These are phyloP conservation scores for Borostomias antarcticus DNA, from an alignment of 2,797 vertebrate species.

Conservation along the genomic window DNA sequence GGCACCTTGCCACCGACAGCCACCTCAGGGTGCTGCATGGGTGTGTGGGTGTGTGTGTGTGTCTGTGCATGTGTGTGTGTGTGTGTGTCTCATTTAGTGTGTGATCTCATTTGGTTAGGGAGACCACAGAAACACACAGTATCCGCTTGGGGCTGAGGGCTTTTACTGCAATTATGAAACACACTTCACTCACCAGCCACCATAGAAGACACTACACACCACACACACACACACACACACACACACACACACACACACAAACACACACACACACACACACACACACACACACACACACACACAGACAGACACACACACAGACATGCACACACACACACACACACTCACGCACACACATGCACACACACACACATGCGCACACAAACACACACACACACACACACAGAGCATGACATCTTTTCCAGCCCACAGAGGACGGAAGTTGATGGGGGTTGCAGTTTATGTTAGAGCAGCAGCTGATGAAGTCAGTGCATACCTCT, in stretches of 20 bases:
- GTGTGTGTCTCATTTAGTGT: not conserved
- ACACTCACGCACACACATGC: not conserved
- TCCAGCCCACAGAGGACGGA: not conserved
- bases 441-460: not conserved
- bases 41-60: constrained; percentile 1
- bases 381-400: not conserved
- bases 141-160: not conserved
- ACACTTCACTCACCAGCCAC: too few species aligned
- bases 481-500: not conserved
- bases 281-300: constrained; percentile 21
- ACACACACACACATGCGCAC: not conserved
- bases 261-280: constrained; percentile 4
- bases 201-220: too few species aligned
- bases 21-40: constrained; percentile 56
- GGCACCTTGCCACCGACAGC: constrained; percentile 64
- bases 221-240: too few species aligned
- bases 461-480: constrained; percentile 18
- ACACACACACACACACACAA: too few species aligned
- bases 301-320: not conserved
- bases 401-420: not conserved
- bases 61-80: not conserved
- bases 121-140: constrained; percentile 35
- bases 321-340: not conserved
- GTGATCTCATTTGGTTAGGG: too few species aligned
- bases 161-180: too few species aligned